Conservation (phyloP, 2,797 vertebrate species). For the Pseudomugil tenellus region DNA sequence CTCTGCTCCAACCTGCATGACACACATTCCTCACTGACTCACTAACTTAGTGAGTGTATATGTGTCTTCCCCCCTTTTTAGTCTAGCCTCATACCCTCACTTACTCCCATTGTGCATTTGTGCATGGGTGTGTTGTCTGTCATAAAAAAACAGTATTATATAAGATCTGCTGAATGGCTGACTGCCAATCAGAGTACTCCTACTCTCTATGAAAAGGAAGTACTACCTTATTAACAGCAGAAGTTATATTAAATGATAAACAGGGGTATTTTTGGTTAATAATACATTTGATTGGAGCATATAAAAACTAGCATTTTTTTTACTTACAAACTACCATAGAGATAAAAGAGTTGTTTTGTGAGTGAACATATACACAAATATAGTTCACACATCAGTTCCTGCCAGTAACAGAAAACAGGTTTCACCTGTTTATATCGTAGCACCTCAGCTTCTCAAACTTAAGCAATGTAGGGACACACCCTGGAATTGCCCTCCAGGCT, state of each 20-base stretch:
- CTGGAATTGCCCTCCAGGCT: slow-evolving; percentile 40
- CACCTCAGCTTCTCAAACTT: slow-evolving; percentile 60
- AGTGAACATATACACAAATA: slow-evolving; percentile 38
- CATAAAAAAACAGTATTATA: slow-evolving; percentile 59
- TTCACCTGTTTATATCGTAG: slow-evolving; percentile 75
- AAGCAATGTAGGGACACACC: slow-evolving; percentile 61
- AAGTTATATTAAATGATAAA: slow-evolving; percentile 3
- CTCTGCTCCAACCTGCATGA: slow-evolving; percentile 61
- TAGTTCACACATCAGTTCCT: slow-evolving; percentile 66
- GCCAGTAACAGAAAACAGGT: slow-evolving; percentile 71
- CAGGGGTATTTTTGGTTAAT: not conserved
- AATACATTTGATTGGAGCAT: not conserved
- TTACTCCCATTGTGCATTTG: slow-evolving; percentile 14
- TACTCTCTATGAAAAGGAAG: slow-evolving; percentile 1
- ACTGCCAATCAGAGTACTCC: slow-evolving; percentile 43
- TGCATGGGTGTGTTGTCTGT: slow-evolving; percentile 28
- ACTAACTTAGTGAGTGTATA: slow-evolving; percentile 49
- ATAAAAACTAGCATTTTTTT: not conserved
- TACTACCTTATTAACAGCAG: not conserved
- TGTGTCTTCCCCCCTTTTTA: slow-evolving; percentile 28
- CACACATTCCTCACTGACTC: slow-evolving; percentile 78
- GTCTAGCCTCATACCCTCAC: slow-evolving; percentile 19
- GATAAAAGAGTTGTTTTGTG: slow-evolving; percentile 40
- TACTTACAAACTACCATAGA: slow-evolving; percentile 14
- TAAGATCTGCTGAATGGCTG: slow-evolving; percentile 31